phyloP scores from a whole-genome alignment of 2,113 vertebrate genomes.

The Capreolus pygargus region DNA sequence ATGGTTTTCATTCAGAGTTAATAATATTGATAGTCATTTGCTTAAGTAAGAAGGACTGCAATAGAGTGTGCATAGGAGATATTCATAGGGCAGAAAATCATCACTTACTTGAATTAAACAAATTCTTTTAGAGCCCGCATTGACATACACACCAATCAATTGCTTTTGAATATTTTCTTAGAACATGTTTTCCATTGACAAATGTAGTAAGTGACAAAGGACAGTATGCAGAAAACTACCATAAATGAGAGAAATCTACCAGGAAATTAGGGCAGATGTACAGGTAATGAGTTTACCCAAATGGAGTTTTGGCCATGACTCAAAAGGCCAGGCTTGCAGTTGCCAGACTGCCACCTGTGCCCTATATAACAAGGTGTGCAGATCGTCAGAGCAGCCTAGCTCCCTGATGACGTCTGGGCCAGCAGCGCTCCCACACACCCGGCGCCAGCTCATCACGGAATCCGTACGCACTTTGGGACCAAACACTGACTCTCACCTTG shows the following conservation, averaged over 20 bases:
- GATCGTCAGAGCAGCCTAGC: not conserved
- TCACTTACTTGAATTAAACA: not conserved
- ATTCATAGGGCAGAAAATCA: not conserved
- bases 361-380: conserved; percentile 55
- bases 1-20: not conserved
- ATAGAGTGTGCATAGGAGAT: not conserved
- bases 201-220: conserved; percentile 14
- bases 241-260: not conserved
- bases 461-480: not conserved
- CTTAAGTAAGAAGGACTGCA: not conserved
- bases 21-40: not conserved
- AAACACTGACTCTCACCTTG: not conserved
- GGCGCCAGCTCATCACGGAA: not conserved
- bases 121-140: not conserved
- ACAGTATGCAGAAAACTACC: not conserved
- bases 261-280: conserved; percentile 39
- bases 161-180: conserved; percentile 21
- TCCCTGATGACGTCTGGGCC: not conserved
- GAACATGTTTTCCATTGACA: not conserved
- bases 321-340: not conserved
- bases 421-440: not conserved
- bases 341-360: conserved; percentile 64
- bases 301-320: conserved; percentile 24
- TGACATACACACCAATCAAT: not conserved
- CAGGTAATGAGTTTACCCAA: conserved; percentile 34